Evolutionary conservation across 1,140 invertebrate species (phyloP), one percentile per base, ranked within the genome.

Genomic region (Nylanderia fulva): DNA sequence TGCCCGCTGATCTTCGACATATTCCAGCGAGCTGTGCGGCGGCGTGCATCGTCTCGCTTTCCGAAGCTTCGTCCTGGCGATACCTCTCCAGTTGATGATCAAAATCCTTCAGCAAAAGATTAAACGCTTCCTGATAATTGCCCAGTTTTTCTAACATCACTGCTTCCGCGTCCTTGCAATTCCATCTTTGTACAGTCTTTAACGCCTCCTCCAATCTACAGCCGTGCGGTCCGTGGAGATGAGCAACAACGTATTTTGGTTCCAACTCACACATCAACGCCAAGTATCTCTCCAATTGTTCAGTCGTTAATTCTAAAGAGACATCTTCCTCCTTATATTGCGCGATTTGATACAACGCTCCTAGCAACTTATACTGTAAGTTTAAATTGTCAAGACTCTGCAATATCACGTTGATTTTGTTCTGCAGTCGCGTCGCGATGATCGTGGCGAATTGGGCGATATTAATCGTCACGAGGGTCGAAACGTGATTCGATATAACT

Each of bases 191-290:
- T 84, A 93, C 93, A 86, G 94, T 94, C 84, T 90, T 89, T 60
- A 95, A 86, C 21, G 93, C 94, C 86, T 92, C 91, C 39, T 94
- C 92, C 72, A 93, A 84, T 85, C 93, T 90, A 84, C 93, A 94
- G n/a, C 93, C 93, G 74, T 94, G 92, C 45, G 90, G 56, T 29
- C 93, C 93, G 84, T 92, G 90, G 24, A 95, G 87, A 84, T 95
- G 93, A 77, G 72, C 72, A 66, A 94, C 90, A 27, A 95, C 94
- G 58, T 18, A 93, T 36, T 93, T 91, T 1, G 96, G 95, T 66
- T 96, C 95, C 91, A 96, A 94, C 85, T 96, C 93, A 90, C 97
- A 98, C 95, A 98, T 96, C 3, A 98, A 93, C 68, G 96, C 95
- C 63, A 98, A 95, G 90, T 97, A 96, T 80, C 94, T 94, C 90